Evolutionary conservation across 2,888 invertebrate genomes (phyloP), one percentile per base, ranked within the genome.

Genomic region (Odontocolon sp.): DNA sequence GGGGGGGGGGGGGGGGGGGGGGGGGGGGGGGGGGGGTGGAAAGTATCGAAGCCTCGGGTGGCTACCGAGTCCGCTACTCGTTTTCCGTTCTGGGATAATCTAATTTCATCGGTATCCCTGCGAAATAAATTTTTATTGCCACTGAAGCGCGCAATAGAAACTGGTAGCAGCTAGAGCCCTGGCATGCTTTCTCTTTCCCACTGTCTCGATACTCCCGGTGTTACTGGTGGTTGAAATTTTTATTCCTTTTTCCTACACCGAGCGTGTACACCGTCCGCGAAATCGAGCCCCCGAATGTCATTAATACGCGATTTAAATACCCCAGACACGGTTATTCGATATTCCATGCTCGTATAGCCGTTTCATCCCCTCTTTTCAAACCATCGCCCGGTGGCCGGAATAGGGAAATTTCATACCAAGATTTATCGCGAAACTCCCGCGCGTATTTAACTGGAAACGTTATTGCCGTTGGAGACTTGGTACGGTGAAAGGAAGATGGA

Each of bases 91-190:
- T 78, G 79, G 81, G 72, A 83, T 85, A 85, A 85, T 86, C 82
- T 83, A 86, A 85, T 86, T 85, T 79, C 79, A 78, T 78, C 77
- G 71, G 78, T 78, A 76, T 77, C 72, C 67, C 63, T 50, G 76
- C 33, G 78, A 81, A 83, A 85, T 83, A 84, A 85, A 85, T 84
- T 85, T 85, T 84, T 84, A 85, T 85, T 81, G 82, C 80, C 63
- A 76, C 74, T 79, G 81, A 84, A 82, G 81, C 83, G 80, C 70
- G 66, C 61, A 56, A 47, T 52, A 72, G 78, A 69, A 80, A 82
- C 79, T 80, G 68, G n/a, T n/a, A n/a, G n/a, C 57, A 63, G 54
- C 61, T 52, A 11, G 40, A 66, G 61, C 66, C 33, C 56, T 31
- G n/a, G 6, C 33, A 23, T 52, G 64, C 36, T 67, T 72, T 68